Evolutionary conservation across 1,140 invertebrate species (phyloP), one percentile per base, ranked within the genome.

Genomic region (Caenorhabditis brenneri): DNA sequence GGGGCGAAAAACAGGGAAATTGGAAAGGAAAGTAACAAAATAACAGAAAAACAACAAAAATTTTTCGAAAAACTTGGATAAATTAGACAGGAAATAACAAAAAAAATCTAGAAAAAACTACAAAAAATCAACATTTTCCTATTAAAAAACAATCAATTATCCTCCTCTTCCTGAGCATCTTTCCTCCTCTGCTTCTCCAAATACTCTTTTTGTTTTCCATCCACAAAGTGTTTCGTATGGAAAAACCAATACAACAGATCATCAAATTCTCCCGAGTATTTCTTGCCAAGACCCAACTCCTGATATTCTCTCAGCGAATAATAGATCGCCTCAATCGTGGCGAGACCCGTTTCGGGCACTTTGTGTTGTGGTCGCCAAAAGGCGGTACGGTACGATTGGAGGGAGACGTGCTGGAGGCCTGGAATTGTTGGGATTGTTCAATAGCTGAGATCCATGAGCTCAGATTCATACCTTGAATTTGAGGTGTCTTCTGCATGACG

Each of bases 301-400:
- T 69, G 42, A 79, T 84, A 81, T 80, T 90, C 89, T 51, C 82
- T 39, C 33, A 88, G 36, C 3, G 89, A 90, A 69, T 90, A 90
- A 36, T 89, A 90, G 48, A 90, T 91, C 12, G 89, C 89, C 86
- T 90, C 89, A 7, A 90, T 90, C 39, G 89, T 90, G 24, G 89
- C 89, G 53, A 90, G 84, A 80, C 82, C 85, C 31, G 87, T 86
- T 12, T 79, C 46, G 53, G 69, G 33, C 10, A 60, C 65, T 42
- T 79, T 78, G 39, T 87, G 84, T 82, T 90, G 89, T 7, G 88
- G 88, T 58, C 89, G 58, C 89, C 89, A 90, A 81, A 88, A 90
- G 19, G 89, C 80, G 16, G 89, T 90, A 42, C 65, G 53, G 83
- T 91, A 90, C 9, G 51, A 79, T 10, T 85, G 81, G 9, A 90